Conservation (phyloP, 2,888 invertebrate species). For the Drosophila suboccidentalis region DNA sequence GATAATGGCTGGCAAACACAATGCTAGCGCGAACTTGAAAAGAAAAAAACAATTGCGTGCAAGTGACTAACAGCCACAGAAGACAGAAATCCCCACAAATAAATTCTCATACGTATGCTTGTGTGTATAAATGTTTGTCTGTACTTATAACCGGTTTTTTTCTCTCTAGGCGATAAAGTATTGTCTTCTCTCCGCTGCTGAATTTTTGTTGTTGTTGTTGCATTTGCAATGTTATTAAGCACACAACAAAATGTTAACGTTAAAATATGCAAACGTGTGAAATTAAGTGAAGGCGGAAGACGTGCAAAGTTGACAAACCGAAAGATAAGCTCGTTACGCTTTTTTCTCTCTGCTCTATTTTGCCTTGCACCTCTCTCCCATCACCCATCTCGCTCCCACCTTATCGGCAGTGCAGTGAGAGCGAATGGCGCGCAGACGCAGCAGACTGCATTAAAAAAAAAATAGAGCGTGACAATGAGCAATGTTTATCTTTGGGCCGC, state of each 20-base stretch:
- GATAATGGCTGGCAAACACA: constrained; percentile 43
- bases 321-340: constrained; percentile 21
- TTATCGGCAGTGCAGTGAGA: neutral
- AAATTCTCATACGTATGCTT: neutral
- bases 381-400: neutral
- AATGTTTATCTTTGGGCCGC: constrained; percentile 3
- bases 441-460: constrained; percentile 15
- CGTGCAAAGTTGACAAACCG: constrained; percentile 16
- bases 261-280: constrained; percentile 41
- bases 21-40: constrained; percentile 10
- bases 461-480: constrained; percentile 26
- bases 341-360: neutral
- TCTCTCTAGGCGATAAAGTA: constrained; percentile 31
- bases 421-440: constrained; percentile 15
- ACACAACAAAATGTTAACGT: constrained; percentile 28
- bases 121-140: neutral
- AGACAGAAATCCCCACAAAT: constrained; percentile 26
- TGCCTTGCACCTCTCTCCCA: neutral
- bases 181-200: constrained; percentile 10
- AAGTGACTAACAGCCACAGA: constrained; percentile 42
- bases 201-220: constrained; percentile 16
- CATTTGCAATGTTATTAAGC: constrained; percentile 16
- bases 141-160: constrained; percentile 44
- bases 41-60: constrained; percentile 18
- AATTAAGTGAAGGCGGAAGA: constrained; percentile 12